Conservation (phyloP, 2,797 vertebrate species). For the Catostomus latipinnis region DNA sequence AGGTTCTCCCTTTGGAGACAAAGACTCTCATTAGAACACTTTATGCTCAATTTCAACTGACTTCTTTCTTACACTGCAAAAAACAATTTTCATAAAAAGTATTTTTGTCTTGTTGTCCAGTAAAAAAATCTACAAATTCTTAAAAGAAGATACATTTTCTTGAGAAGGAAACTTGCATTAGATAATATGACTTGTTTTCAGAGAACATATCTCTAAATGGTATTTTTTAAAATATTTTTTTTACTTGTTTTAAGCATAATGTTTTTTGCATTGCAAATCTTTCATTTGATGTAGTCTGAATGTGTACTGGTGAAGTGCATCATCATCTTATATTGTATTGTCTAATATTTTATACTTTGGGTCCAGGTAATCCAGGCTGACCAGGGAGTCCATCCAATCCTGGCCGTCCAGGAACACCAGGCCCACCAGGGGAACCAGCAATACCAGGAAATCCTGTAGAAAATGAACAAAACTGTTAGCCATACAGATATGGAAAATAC, state of each 20-base stretch:
- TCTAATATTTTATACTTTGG: slow-evolving; percentile 79
- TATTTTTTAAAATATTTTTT: too few species aligned
- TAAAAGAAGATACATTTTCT: too few species aligned
- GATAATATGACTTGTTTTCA: too few species aligned
- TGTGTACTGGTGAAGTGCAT: neutral
- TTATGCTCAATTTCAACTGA: neutral
- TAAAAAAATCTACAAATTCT: too few species aligned
- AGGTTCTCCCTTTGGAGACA: slow-evolving; percentile 86
- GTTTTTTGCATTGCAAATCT: neutral
- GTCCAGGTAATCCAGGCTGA: slow-evolving; percentile 83
- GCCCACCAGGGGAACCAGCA: slow-evolving; percentile 82
- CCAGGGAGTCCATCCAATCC: slow-evolving; percentile 90
- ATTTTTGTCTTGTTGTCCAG: too few species aligned
- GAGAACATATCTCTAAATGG: too few species aligned
- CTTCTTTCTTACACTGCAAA: too few species aligned
- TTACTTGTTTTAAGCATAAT: too few species aligned
- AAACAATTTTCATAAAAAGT: too few species aligned
- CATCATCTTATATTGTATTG: neutral
- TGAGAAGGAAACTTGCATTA: too few species aligned
- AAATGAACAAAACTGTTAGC: neutral
- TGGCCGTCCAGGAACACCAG: slow-evolving; percentile 84
- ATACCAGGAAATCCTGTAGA: slow-evolving; percentile 86
- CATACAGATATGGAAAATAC: slow-evolving; percentile 25
- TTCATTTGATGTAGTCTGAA: neutral
- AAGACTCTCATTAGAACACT: slow-evolving; percentile 6